Evolutionary conservation across 2,888 invertebrate genomes (phyloP).

Genomic region (Acrobasis repandana): DNA sequence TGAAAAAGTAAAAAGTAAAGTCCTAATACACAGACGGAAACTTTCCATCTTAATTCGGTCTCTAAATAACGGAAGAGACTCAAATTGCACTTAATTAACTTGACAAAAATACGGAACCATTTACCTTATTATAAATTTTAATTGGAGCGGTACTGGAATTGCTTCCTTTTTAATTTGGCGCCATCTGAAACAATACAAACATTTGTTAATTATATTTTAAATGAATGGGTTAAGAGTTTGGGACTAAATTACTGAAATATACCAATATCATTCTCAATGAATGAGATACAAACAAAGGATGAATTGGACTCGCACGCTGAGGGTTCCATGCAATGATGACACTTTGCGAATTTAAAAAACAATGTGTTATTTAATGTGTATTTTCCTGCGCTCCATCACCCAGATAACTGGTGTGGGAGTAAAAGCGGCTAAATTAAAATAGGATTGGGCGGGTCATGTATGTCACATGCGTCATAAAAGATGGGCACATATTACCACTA

Average conservation of each 20-base stretch:
- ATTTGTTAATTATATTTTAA: constrained; percentile 10
- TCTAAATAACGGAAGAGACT: background rate
- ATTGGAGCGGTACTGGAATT: background rate
- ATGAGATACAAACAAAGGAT: background rate
- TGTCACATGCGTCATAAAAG: no score
- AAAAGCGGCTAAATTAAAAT: no score
- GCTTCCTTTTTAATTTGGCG: constrained; percentile 24
- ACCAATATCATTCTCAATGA: background rate
- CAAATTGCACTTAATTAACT: constrained; percentile 1
- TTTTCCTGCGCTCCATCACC: no score
- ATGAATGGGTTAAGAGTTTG: background rate
- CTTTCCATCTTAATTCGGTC: background rate
- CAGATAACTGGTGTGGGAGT: no score
- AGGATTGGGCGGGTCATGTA: no score
- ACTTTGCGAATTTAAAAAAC: no score
- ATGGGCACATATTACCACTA: no score
- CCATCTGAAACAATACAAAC: constrained; percentile 34
- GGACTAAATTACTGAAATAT: background rate
- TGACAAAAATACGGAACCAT: background rate
- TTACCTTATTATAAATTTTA: constrained; percentile 17
- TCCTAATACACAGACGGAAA: background rate
- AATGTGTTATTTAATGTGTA: no score
- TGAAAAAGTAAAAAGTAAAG: no score
- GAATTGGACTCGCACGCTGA: background rate
- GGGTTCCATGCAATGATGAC: no score